Evolutionary conservation across 1,140 invertebrate species (phyloP).

Genomic region (Stegodyphus dumicola): DNA sequence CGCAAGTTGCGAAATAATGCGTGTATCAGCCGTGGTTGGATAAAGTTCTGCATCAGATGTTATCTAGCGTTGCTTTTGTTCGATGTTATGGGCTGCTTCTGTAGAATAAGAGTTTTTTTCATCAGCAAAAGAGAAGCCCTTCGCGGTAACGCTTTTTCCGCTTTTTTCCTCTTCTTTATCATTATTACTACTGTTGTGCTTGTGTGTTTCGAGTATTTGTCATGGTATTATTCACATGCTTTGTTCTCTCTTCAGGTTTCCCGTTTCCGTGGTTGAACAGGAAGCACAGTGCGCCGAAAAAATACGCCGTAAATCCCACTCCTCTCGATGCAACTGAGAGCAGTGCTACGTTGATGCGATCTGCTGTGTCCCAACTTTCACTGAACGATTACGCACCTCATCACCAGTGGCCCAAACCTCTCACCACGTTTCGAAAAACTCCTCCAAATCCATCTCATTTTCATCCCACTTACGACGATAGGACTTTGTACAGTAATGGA

Average conservation of each 20-base stretch:
- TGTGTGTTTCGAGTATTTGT: constrained; percentile 51
- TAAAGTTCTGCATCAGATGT: constrained; percentile 56
- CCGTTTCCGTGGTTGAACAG: constrained; percentile 57
- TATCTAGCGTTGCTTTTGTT: constrained; percentile 53
- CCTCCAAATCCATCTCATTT: not conserved
- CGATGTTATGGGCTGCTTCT: constrained; percentile 27
- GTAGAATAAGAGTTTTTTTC: constrained; percentile 27
- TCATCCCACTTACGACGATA: constrained; percentile 19
- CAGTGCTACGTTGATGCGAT: constrained; percentile 32
- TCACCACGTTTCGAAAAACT: constrained; percentile 37
- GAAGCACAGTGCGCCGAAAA: constrained; percentile 55
- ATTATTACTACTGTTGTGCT: not conserved
- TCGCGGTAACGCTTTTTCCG: constrained; percentile 27
- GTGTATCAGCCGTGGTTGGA: constrained; percentile 24
- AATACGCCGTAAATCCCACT: constrained; percentile 47
- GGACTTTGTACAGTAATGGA: constrained; percentile 4
- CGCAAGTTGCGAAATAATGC: constrained; percentile 33
- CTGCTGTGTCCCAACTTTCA: constrained; percentile 51
- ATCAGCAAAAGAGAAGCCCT: constrained; percentile 26
- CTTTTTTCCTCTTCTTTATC: constrained; percentile 17
- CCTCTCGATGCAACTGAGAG: constrained; percentile 14
- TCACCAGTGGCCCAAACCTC: constrained; percentile 39
- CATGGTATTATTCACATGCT: constrained; percentile 43
- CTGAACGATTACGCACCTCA: constrained; percentile 33
- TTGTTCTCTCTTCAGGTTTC: constrained; percentile 55